Conservation (phyloP, 2,797 vertebrate species). For the Carcharodon carcharias region DNA sequence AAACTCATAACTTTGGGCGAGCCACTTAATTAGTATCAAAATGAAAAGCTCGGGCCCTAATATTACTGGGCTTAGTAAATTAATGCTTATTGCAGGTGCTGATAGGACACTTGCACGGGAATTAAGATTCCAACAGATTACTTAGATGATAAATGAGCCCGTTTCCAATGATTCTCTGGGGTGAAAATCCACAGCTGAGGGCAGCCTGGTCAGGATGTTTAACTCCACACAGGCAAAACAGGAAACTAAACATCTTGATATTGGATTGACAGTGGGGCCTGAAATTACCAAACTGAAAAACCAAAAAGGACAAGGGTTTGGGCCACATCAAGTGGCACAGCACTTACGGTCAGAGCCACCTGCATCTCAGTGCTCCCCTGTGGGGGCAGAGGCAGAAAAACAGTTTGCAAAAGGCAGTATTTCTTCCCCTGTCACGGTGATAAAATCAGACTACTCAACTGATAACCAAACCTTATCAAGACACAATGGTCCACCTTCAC, state of each 20-base stretch:
- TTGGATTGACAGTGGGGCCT: conserved; percentile 60
- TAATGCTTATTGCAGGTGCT: conserved; percentile 52
- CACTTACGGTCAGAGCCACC: conserved; percentile 47
- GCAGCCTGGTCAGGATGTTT: conserved; percentile 67
- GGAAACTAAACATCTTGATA: conserved; percentile 64
- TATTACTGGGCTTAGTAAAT: conserved; percentile 48
- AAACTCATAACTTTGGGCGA: conserved; percentile 43
- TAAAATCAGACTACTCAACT: not conserved
- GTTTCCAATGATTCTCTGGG: conserved; percentile 61
- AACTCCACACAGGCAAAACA: conserved; percentile 72
- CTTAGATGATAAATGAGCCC: conserved; percentile 58
- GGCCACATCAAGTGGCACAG: conserved; percentile 45
- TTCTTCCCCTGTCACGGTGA: not conserved
- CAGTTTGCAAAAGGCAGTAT: not conserved
- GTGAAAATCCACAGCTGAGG: conserved; percentile 61
- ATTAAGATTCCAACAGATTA: conserved; percentile 63
- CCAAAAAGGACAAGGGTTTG: conserved; percentile 43
- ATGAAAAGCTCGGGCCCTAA: conserved; percentile 45
- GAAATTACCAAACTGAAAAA: conserved; percentile 49
- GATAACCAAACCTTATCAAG: not conserved
- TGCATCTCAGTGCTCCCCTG: conserved; percentile 42
- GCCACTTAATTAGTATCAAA: conserved; percentile 49
- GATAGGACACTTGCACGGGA: conserved; percentile 59
- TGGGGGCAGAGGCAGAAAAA: conserved; percentile 5
- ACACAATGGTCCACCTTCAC: not conserved